Evolutionary conservation across 2,888 invertebrate genomes (phyloP), one percentile per base, ranked within the genome.

Genomic region (Acleris laterana): DNA sequence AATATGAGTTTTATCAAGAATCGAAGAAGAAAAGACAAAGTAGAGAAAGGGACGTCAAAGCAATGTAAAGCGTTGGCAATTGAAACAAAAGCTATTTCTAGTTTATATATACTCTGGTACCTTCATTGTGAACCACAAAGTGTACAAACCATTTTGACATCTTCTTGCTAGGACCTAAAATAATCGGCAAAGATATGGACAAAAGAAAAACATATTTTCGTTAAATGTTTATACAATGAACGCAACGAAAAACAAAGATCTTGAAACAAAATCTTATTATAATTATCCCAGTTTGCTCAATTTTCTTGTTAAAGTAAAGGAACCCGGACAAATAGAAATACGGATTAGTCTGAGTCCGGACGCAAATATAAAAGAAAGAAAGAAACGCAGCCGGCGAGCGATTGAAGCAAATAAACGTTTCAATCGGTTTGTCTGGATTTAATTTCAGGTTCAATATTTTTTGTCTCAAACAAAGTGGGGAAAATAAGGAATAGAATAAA

Each of bases 261-360:
- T 38, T n/a, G 46, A 58, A 46, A 19, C 48, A 51, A 63, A 49
- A 48, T 52, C 44, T 22, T n/a, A 52, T 22, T 42, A 48, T 19
- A 25, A 48, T n/a, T 38, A 55, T 61, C 50, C 28, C 32, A 19
- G 60, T 50, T 22, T 57, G 49, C 64, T 61, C 60, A 63, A 58
- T 63, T 63, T 63, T 59, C 58, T 49, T 51, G 55, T 60, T 55
- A 65, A 58, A 58, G 48, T 42, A 64, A 64, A 60, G 59, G 44
- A 65, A 65, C 60, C 32, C 44, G 49, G 28, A 61, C 49, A 65
- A 55, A 65, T 55, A 61, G 60, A 55, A 65, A 60, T 55, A 55
- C 28, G 55, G 55, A 65, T 65, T 51, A 55, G 49, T 50, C 49
- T 13, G 58, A 20, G 51, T n/a, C 46, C 52, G 28, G 60, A 50